Evolutionary conservation across 2,113 vertebrate genomes (phyloP).

Genomic region (Coreoperca whiteheadi): DNA sequence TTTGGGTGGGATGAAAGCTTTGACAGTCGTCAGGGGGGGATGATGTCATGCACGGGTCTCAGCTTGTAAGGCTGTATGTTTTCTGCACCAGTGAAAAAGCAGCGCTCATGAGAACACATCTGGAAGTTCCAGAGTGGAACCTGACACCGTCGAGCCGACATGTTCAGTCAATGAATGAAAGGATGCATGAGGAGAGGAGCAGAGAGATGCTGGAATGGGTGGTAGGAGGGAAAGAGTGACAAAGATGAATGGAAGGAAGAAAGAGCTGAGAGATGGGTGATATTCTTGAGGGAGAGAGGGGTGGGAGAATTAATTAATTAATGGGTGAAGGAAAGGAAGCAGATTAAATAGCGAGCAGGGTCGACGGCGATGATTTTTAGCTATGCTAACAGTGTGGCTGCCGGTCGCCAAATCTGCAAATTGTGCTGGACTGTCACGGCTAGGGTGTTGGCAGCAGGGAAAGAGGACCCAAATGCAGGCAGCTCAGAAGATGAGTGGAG

Average conservation of each 20-base stretch:
- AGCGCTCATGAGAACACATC: slow-evolving; percentile 75
- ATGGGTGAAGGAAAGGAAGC: slow-evolving; percentile 41
- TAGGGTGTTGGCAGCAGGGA: too few relatives aligned
- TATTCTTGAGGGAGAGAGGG: slow-evolving; percentile 27
- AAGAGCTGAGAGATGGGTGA: slow-evolving; percentile 39
- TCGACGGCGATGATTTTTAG: not conserved
- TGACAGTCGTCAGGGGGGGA: slow-evolving; percentile 66
- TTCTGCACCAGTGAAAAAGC: slow-evolving; percentile 55
- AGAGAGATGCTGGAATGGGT: slow-evolving; percentile 22
- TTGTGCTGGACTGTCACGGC: too few relatives aligned
- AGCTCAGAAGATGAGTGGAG: too few relatives aligned
- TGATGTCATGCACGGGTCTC: slow-evolving; percentile 79
- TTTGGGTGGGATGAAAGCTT: slow-evolving; percentile 71
- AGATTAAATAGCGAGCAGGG: slow-evolving; percentile 1
- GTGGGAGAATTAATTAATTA: slow-evolving; percentile 24
- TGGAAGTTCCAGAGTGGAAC: slow-evolving; percentile 72
- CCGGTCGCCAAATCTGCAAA: too few relatives aligned
- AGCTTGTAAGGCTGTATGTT: slow-evolving; percentile 54
- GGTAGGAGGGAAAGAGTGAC: slow-evolving; percentile 20
- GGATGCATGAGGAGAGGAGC: slow-evolving; percentile 23
- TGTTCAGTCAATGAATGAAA: slow-evolving; percentile 64
- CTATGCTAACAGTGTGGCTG: not conserved
- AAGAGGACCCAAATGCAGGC: too few relatives aligned
- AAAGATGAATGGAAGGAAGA: slow-evolving; percentile 41
- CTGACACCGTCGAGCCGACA: slow-evolving; percentile 47